phyloP scores from a whole-genome alignment of 2,888 invertebrate genomes.

The Brachynemurus nebulosus region DNA sequence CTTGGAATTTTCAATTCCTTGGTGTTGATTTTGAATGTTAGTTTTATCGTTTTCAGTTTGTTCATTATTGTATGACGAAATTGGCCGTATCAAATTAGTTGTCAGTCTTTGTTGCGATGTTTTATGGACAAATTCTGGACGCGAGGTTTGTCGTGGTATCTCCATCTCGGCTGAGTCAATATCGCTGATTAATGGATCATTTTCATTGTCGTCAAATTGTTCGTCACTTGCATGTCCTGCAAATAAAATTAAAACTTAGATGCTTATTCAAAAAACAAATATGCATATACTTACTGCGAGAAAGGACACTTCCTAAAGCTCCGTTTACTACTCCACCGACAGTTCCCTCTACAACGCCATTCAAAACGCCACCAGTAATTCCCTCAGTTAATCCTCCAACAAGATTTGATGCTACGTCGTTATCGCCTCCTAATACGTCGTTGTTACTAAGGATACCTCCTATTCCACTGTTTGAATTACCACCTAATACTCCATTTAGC shows the following conservation, averaged over 20 bases:
- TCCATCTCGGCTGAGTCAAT: not conserved
- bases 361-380: not conserved
- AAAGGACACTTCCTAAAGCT: constrained; percentile 1
- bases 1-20: no score
- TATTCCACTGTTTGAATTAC: no score
- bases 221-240: constrained; percentile 1
- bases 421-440: no score
- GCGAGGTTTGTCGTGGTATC: not conserved
- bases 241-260: not conserved
- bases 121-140: not conserved
- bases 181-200: no score
- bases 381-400: not conserved
- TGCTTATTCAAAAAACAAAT: not conserved
- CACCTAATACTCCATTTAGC: no score
- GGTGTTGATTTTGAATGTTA: no score
- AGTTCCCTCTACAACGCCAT: not conserved
- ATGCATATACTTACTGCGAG: not conserved
- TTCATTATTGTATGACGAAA: no score
- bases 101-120: no score
- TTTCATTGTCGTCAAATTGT: not conserved
- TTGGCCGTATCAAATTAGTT: no score
- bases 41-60: no score
- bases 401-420: no score
- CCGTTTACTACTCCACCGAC: constrained; percentile 1
- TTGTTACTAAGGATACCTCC: no score